These are phyloP conservation scores for Melanostoma mellinum DNA, from an alignment of 2,888 invertebrate species.

Conservation along the genomic window DNA sequence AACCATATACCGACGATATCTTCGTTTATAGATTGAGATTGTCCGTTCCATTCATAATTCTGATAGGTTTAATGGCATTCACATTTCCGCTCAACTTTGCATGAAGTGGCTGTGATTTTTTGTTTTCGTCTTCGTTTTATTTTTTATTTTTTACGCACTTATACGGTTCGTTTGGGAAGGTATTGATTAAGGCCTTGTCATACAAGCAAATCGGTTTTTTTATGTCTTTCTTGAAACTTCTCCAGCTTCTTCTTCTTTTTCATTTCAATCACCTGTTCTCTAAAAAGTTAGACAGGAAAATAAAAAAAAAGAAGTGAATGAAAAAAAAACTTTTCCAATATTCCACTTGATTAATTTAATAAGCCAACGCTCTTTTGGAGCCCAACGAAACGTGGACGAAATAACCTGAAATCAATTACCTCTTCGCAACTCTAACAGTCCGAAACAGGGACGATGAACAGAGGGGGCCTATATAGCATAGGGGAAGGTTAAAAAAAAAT, in stretches of 20 bases:
- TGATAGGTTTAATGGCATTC: slow-evolving; percentile 45
- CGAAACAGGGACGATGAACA: slow-evolving; percentile 28
- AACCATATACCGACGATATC: slow-evolving; percentile 40
- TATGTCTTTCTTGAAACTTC: neutral
- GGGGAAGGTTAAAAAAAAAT: neutral
- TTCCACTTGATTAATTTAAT: slow-evolving; percentile 68
- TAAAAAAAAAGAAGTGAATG: slow-evolving; percentile 11
- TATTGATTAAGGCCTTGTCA: slow-evolving; percentile 39
- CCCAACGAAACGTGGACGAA: slow-evolving; percentile 64
- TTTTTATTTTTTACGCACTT: slow-evolving; percentile 37
- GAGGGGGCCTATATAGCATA: slow-evolving; percentile 5
- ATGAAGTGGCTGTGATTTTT: slow-evolving; percentile 39
- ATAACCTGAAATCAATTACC: slow-evolving; percentile 65
- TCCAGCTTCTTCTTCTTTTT: neutral
- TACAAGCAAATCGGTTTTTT: slow-evolving; percentile 35
- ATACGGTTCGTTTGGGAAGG: slow-evolving; percentile 23
- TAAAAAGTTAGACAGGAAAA: slow-evolving; percentile 33
- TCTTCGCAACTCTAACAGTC: slow-evolving; percentile 48
- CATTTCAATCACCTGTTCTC: slow-evolving; percentile 52
- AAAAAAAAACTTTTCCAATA: slow-evolving; percentile 61
- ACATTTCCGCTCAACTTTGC: slow-evolving; percentile 48
- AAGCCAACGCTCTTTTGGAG: slow-evolving; percentile 61
- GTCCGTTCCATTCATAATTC: slow-evolving; percentile 59
- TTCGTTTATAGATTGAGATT: slow-evolving; percentile 31
- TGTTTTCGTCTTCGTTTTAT: slow-evolving; percentile 16